These are phyloP conservation scores for Drosophila anceps DNA, from an alignment of 2,888 invertebrate species.

Conservation along the genomic window DNA sequence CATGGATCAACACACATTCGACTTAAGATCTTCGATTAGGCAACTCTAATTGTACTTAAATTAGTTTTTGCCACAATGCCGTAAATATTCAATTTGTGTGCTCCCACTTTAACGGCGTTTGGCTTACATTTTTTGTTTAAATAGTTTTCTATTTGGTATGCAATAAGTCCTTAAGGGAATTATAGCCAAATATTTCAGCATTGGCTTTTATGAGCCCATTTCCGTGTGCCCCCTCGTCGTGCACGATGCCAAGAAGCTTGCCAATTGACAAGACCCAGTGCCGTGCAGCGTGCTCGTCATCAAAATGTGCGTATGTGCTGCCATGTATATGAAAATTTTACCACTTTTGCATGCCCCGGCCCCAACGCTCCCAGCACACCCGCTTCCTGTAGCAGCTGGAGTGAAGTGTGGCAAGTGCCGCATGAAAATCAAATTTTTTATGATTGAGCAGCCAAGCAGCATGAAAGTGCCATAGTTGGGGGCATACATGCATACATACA, in stretches of 20 bases:
- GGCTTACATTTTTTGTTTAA: conserved; percentile 7
- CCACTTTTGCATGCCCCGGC: conserved; percentile 19
- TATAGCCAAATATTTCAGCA: conserved; percentile 11
- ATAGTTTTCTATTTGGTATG: background rate
- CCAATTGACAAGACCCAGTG: conserved; percentile 52
- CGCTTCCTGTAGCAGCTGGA: conserved; percentile 23
- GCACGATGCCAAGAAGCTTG: conserved; percentile 37
- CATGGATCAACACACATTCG: no score
- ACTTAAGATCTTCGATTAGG: no score
- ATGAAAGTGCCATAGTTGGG: conserved; percentile 56
- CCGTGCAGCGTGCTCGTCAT: conserved; percentile 21
- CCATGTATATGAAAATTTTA: conserved; percentile 19
- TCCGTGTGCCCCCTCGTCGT: conserved; percentile 17
- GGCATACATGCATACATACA: background rate
- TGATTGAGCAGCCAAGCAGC: conserved; percentile 77
- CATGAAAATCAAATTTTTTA: conserved; percentile 79
- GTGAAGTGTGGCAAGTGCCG: conserved; percentile 59
- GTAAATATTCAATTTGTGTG: background rate
- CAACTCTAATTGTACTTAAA: no score
- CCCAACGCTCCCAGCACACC: background rate
- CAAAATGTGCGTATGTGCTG: conserved; percentile 28
- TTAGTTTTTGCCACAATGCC: no score
- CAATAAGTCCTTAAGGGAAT: conserved; percentile 19
- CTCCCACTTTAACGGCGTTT: background rate
- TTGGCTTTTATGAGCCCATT: conserved; percentile 40